These are phyloP conservation scores for Calypte anna DNA, from an alignment of 2,113 vertebrate species.

Conservation along the genomic window DNA sequence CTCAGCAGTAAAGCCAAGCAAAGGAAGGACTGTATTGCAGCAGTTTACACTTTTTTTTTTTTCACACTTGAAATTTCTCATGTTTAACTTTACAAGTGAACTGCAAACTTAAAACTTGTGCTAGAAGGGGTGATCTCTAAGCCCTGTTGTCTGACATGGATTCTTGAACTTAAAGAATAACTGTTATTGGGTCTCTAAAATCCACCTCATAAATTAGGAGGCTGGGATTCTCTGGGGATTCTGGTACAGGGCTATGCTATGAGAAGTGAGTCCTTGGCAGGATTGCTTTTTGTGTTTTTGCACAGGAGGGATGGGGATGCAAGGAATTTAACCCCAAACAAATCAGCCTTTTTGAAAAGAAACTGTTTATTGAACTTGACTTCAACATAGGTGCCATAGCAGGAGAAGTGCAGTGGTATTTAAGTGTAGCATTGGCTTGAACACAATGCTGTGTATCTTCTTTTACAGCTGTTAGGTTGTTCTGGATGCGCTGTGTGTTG, in stretches of 20 bases:
- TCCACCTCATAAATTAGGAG: neutral
- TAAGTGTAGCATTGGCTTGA: neutral
- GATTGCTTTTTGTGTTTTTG: neutral
- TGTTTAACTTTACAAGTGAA: conserved; percentile 1
- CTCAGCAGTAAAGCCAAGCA: neutral
- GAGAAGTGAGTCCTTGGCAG: neutral
- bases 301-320: neutral
- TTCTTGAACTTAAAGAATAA: conserved; percentile 27
- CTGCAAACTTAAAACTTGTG: neutral
- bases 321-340: neutral
- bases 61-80: neutral
- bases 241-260: neutral
- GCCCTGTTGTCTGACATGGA: neutral
- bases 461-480: neutral
- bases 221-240: neutral
- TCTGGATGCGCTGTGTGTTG: neutral
- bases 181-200: conserved; percentile 21
- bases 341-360: neutral
- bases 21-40: neutral
- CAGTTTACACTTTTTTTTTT: neutral
- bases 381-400: neutral
- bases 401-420: neutral
- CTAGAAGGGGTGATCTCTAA: neutral
- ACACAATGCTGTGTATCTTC: neutral
- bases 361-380: neutral